phyloP scores from a whole-genome alignment of 2,113 vertebrate species.

The Sminthopsis crassicaudata region DNA sequence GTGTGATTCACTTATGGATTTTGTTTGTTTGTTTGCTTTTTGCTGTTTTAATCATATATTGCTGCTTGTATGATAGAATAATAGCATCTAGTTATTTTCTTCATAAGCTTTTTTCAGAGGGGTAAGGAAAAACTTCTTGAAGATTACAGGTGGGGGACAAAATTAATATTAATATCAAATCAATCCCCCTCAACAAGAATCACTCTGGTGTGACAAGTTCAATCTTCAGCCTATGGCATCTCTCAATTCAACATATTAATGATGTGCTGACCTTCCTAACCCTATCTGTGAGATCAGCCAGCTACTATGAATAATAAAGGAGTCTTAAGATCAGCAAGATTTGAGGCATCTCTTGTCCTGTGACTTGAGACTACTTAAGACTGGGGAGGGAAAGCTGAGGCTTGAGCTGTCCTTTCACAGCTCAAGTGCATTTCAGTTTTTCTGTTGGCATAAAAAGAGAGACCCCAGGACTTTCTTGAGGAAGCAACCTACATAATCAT shows the following conservation, averaged over 20 bases:
- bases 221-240: slow-evolving; percentile 82
- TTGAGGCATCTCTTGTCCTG: slow-evolving; percentile 27
- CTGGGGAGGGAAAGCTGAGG: slow-evolving; percentile 18
- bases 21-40: background rate
- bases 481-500: slow-evolving; percentile 12
- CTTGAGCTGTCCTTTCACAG: slow-evolving; percentile 7
- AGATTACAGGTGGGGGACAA: slow-evolving; percentile 69
- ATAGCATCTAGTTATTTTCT: slow-evolving; percentile 28
- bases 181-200: slow-evolving; percentile 81
- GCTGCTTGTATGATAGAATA: slow-evolving; percentile 52
- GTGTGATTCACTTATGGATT: background rate
- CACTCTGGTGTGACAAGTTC: slow-evolving; percentile 86
- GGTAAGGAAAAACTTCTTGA: slow-evolving; percentile 65
- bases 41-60: slow-evolving; percentile 4
- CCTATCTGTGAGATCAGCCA: slow-evolving; percentile 66
- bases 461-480: slow-evolving; percentile 12
- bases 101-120: slow-evolving; percentile 55
- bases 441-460: slow-evolving; percentile 27
- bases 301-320: slow-evolving; percentile 84
- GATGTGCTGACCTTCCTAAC: slow-evolving; percentile 73
- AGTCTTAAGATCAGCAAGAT: slow-evolving; percentile 59
- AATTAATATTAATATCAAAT: slow-evolving; percentile 90
- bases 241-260: slow-evolving; percentile 79
- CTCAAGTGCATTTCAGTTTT: slow-evolving; percentile 40
- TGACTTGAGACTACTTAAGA: background rate